phyloP scores from a whole-genome alignment of 2,888 invertebrate genomes.

The Dolichomitus sp. region DNA sequence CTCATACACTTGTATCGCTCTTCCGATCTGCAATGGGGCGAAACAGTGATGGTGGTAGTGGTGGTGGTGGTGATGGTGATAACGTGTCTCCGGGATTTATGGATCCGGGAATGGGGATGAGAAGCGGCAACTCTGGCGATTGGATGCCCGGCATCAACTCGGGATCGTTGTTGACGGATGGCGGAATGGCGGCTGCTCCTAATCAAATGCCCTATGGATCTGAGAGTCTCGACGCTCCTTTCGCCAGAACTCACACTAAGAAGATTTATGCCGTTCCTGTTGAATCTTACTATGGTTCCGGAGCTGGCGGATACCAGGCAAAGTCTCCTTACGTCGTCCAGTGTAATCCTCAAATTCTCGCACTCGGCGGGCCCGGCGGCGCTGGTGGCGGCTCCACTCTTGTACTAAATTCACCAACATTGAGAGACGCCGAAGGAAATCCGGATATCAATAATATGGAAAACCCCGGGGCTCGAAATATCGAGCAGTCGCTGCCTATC shows the following conservation, averaged over 20 bases:
- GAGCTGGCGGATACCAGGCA: neutral
- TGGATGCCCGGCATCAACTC: neutral
- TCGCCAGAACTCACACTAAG: neutral
- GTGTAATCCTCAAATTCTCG: slow-evolving; percentile 1
- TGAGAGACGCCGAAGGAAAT: neutral
- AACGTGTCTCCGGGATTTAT: neutral
- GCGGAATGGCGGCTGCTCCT: neutral
- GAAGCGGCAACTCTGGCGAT: neutral
- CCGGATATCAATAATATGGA: neutral
- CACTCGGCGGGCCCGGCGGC: neutral
- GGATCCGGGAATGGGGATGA: neutral
- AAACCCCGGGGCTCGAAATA: neutral
- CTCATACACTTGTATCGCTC: slow-evolving; percentile 7
- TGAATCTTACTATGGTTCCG: neutral
- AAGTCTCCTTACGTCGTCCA: neutral
- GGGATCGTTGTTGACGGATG: neutral
- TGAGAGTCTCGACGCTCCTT: neutral
- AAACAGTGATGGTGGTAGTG: neutral
- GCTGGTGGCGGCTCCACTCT: neutral
- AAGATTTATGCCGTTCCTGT: neutral
- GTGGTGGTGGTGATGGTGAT: too few species aligned
- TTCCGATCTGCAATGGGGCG: slow-evolving; percentile 33
- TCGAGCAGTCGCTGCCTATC: neutral
- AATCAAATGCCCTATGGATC: neutral
- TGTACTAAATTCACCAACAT: neutral